phyloP scores from a whole-genome alignment of 1,140 invertebrate genomes.

The Lithobius niger region DNA sequence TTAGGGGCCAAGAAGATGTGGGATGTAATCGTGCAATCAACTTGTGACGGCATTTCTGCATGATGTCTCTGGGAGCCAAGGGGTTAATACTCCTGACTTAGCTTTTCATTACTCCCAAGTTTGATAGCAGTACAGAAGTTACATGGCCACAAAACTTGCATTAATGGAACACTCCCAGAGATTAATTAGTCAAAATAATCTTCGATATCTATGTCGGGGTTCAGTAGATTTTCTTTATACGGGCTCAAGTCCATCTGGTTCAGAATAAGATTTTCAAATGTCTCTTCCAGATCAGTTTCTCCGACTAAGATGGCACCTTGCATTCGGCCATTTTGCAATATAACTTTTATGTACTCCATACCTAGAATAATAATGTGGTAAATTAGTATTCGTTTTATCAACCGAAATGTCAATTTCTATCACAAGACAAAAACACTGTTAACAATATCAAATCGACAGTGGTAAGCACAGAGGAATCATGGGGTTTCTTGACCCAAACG shows the following conservation, averaged over 20 bases:
- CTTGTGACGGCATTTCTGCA: no score
- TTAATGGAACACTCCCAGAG: no score
- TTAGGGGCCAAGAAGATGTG: no score
- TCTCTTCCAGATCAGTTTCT: conserved; percentile 94
- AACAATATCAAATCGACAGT: neutral
- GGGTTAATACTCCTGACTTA: no score
- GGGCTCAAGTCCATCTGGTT: conserved; percentile 81
- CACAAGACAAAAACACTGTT: neutral
- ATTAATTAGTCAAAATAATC: conserved; percentile 96
- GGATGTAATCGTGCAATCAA: no score
- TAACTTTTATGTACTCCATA: conserved; percentile 79
- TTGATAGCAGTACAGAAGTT: no score
- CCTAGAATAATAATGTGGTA: conserved; percentile 23
- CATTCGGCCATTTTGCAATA: conserved; percentile 68
- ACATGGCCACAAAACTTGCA: no score
- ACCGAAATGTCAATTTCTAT: no score
- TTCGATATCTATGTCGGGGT: conserved; percentile 93
- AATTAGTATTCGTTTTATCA: neutral
- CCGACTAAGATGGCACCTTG: conserved; percentile 92
- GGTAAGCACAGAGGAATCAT: no score
- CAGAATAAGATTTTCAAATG: conserved; percentile 93
- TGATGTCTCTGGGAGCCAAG: no score
- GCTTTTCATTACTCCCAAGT: no score
- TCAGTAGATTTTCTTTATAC: conserved; percentile 81
- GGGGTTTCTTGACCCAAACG: no score